Conservation (phyloP, 2,113 vertebrate genomes). For the Hemiscyllium ocellatum region DNA sequence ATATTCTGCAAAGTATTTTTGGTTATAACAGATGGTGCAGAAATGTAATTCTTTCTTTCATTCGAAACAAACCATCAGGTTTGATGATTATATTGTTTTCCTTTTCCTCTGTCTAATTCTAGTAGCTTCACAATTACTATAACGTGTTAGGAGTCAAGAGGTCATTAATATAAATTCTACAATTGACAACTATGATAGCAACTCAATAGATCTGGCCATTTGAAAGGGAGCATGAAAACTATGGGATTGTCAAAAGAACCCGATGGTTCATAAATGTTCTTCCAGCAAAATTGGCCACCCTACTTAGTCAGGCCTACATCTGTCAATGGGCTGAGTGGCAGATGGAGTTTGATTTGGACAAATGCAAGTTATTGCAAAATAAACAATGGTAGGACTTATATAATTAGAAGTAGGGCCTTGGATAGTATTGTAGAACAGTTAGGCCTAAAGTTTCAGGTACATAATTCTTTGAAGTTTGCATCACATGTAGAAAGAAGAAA, state of each 20-base stretch:
- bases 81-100: background rate
- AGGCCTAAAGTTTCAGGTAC: too few species aligned
- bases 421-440: too few species aligned
- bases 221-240: background rate
- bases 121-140: too few species aligned
- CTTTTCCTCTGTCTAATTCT: background rate
- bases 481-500: too few species aligned
- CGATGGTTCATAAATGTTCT: background rate
- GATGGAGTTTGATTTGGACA: too few species aligned
- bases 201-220: background rate
- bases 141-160: background rate
- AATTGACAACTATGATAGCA: background rate
- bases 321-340: too few species aligned
- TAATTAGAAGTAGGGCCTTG: too few species aligned
- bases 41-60: background rate
- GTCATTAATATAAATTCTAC: background rate
- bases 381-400: too few species aligned
- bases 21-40: background rate
- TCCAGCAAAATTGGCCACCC: background rate
- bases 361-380: too few species aligned
- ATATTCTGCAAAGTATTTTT: too few species aligned
- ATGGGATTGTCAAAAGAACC: background rate
- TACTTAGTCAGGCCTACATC: too few species aligned
- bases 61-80: background rate
- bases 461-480: too few species aligned